A percentile compares a stretch with the other conserved stretches of the same genome.
phyloP scores from a whole-genome alignment of 2,888 invertebrate genomes.

The Synanthedon myopaeformis region DNA sequence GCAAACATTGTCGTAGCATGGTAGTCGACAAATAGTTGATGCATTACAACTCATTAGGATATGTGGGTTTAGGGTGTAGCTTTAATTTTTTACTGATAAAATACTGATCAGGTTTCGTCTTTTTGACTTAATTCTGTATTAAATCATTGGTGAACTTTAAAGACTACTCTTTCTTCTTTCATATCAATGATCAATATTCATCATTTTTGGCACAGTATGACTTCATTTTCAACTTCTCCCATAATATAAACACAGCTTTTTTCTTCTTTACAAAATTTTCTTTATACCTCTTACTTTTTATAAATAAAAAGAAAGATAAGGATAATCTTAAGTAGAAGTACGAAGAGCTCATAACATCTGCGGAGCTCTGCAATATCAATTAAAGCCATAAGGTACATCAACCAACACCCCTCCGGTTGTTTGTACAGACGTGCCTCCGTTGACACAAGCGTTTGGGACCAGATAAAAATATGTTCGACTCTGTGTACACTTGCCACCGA shows the following conservation, averaged over 20 bases:
- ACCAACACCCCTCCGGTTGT: slow-evolving; percentile 48
- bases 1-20: slow-evolving; percentile 42
- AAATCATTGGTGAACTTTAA: too few species aligned
- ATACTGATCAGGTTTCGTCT: too few species aligned
- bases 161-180: too few species aligned
- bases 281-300: too few species aligned
- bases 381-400: slow-evolving; percentile 30
- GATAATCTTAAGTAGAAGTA: background rate
- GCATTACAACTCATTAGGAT: background rate
- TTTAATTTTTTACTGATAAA: too few species aligned
- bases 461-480: slow-evolving; percentile 63
- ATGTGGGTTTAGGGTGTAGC: background rate
- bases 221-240: too few species aligned
- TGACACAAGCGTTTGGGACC: slow-evolving; percentile 32
- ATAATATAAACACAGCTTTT: too few species aligned
- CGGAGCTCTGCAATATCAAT: slow-evolving; percentile 40
- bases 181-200: too few species aligned
- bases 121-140: too few species aligned
- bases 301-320: too few species aligned
- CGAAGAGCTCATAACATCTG: background rate
- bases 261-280: too few species aligned
- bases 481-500: slow-evolving; percentile 50
- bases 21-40: slow-evolving; percentile 34
- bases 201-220: too few species aligned
- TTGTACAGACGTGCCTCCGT: slow-evolving; percentile 41